Conservation (phyloP, 1,140 invertebrate species). For the Wasmannia auropunctata region DNA sequence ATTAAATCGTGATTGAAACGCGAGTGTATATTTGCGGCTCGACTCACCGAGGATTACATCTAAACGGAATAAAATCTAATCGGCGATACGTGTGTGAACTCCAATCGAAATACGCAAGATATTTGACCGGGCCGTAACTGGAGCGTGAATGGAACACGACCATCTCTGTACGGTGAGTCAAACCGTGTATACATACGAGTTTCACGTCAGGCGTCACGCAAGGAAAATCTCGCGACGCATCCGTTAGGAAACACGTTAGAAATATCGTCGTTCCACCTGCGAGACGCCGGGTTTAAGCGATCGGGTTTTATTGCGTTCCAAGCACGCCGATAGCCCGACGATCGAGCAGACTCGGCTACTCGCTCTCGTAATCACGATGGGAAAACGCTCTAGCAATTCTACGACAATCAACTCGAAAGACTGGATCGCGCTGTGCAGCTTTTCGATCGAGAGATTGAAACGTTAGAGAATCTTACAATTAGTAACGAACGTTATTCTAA, state of each 20-base stretch:
- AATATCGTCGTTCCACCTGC: constrained; percentile 35
- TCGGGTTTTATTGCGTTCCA: constrained; percentile 50
- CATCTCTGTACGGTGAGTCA: constrained; percentile 41
- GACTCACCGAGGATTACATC: neutral
- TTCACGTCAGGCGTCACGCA: constrained; percentile 36
- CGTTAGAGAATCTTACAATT: neutral
- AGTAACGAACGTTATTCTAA: neutral
- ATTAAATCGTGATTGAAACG: constrained; percentile 4
- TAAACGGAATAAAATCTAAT: constrained; percentile 12
- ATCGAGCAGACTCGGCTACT: neutral
- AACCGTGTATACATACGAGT: constrained; percentile 39
- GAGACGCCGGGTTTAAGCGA: constrained; percentile 21
- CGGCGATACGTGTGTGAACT: neutral
- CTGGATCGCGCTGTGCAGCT: neutral
- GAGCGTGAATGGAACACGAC: constrained; percentile 47
- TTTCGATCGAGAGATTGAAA: neutral
- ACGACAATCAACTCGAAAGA: neutral
- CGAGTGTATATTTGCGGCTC: neutral
- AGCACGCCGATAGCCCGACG: neutral
- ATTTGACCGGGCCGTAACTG: constrained; percentile 42
- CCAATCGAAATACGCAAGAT: constrained; percentile 4
- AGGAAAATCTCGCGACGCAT: constrained; percentile 46
- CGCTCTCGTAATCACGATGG: constrained; percentile 5
- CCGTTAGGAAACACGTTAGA: constrained; percentile 44
- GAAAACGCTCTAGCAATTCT: neutral